phyloP scores from a whole-genome alignment of 2,888 invertebrate genomes.

The Dasypogon diadema region DNA sequence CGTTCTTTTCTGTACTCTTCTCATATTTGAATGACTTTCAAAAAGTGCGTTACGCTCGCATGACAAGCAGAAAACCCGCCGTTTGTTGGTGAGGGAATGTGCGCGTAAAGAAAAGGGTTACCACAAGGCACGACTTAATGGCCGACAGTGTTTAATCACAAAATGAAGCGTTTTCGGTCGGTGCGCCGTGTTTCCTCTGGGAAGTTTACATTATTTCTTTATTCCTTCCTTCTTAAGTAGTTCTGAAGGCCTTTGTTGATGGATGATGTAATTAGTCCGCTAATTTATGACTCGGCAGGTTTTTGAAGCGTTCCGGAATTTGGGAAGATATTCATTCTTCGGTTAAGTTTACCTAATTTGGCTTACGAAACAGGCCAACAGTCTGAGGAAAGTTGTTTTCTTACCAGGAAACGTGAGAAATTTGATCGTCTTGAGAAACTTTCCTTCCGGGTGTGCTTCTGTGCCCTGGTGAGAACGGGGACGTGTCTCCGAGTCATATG shows the following conservation, averaged over 20 bases:
- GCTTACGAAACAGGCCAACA: slow-evolving; percentile 9
- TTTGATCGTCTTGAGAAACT: neutral
- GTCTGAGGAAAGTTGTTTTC: neutral
- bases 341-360: neutral
- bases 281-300: slow-evolving; percentile 48
- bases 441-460: neutral
- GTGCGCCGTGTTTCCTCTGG: neutral
- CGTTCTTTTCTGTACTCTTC: neutral
- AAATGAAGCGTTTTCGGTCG: neutral
- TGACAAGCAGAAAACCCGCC: slow-evolving; percentile 32
- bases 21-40: slow-evolving; percentile 25
- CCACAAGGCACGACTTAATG: slow-evolving; percentile 25
- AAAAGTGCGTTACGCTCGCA: slow-evolving; percentile 46
- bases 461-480: neutral
- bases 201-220: slow-evolving; percentile 30
- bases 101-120: slow-evolving; percentile 16
- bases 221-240: slow-evolving; percentile 11
- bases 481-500: neutral
- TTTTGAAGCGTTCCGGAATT: neutral
- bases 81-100: neutral
- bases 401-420: slow-evolving; percentile 21
- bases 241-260: slow-evolving; percentile 14
- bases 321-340: neutral
- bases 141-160: slow-evolving; percentile 44
- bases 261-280: slow-evolving; percentile 29